A percentile compares a stretch with the other conserved stretches of the same genome.
Conservation (phyloP, 2,113 vertebrate genomes). For the Pantherophis guttatus region DNA sequence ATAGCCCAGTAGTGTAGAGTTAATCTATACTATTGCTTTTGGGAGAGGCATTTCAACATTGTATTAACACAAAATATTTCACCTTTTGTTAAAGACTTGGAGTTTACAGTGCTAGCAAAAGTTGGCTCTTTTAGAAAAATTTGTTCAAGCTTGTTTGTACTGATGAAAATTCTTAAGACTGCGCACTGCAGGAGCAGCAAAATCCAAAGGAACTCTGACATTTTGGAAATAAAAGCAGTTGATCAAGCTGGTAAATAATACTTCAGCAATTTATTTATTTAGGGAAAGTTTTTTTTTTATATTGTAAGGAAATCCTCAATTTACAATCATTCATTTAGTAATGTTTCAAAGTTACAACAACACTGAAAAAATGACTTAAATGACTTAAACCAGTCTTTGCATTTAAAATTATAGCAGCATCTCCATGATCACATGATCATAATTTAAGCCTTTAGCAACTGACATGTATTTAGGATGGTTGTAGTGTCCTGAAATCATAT, state of each 20-base stretch:
- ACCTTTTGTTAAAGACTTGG: not conserved
- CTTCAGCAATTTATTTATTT: not conserved
- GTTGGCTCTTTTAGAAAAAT: not conserved
- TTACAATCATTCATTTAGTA: not conserved
- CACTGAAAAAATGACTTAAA: not conserved
- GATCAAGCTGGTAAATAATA: too few relatives aligned
- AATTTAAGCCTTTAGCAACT: not conserved
- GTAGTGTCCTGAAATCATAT: not conserved
- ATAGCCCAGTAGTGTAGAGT: not conserved
- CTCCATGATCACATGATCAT: not conserved
- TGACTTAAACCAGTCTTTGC: not conserved
- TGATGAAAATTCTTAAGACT: not conserved
- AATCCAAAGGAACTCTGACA: not conserved
- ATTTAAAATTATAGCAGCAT: not conserved
- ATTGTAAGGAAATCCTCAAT: not conserved
- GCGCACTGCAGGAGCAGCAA: not conserved
- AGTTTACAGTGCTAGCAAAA: not conserved
- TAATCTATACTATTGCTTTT: too few relatives aligned
- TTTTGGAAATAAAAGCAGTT: not conserved
- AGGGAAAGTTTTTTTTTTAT: too few relatives aligned
- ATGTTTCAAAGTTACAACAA: not conserved
- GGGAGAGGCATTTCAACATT: not conserved
- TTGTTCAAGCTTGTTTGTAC: not conserved
- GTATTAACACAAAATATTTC: not conserved
- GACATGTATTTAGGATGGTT: not conserved